Percentiles rank a stretch among this genome's conserved stretches.
Conservation (phyloP, 1,140 invertebrate species). For the Sarcophaga peregrina region DNA sequence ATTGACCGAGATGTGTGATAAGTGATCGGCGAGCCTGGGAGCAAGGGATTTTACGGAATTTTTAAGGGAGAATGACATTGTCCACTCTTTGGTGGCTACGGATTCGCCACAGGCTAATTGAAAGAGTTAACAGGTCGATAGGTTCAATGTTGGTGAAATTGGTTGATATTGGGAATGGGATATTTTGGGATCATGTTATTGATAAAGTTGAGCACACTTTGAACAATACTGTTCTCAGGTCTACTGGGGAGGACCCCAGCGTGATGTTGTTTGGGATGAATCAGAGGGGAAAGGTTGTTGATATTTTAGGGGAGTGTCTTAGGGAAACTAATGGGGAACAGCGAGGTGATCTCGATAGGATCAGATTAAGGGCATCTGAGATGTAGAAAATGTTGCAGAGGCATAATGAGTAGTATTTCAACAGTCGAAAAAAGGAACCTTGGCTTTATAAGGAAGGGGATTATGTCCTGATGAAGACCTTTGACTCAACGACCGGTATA, state of each 20-base stretch:
- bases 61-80: not conserved
- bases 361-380: not conserved
- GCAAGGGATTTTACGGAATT: constrained; percentile 29
- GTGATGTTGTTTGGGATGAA: not conserved
- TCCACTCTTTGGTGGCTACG: constrained; percentile 42
- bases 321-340: not conserved
- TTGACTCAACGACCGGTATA: not conserved
- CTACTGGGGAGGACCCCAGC: not conserved
- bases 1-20: constrained; percentile 5
- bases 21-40: constrained; percentile 19
- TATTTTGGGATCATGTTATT: not conserved
- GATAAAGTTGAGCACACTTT: not conserved
- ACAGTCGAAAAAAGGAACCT: not conserved
- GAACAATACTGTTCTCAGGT: not conserved
- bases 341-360: not conserved
- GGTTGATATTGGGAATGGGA: not conserved
- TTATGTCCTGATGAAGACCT: constrained; percentile 42
- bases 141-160: not conserved
- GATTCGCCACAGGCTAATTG: constrained; percentile 43
- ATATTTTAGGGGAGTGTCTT: not conserved
- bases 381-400: not conserved
- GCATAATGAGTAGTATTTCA: not conserved
- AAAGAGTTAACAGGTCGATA: not conserved
- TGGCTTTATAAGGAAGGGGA: not conserved
- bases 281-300: constrained; percentile 20